Evolutionary conservation across 1,140 invertebrate genomes (phyloP).

Genomic region (Andricus grossulariae): DNA sequence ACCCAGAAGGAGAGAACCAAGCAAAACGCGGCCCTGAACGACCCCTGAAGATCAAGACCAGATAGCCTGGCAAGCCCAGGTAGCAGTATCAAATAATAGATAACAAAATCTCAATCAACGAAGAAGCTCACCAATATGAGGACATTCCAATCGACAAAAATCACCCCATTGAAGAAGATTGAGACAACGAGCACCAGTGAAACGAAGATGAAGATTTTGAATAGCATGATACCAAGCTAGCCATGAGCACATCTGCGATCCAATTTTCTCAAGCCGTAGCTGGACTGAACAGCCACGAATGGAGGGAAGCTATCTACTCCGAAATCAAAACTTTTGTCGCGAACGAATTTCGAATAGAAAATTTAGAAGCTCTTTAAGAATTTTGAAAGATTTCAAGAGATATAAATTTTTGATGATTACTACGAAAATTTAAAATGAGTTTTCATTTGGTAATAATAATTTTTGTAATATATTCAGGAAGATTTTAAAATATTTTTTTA

Average conservation of each 20-base stretch:
- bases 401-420: too few relatives aligned
- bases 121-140: not conserved
- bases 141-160: not conserved
- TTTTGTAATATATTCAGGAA: too few relatives aligned
- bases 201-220: not conserved
- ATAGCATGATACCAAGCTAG: not conserved
- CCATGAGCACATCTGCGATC: not conserved
- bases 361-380: too few relatives aligned
- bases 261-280: not conserved
- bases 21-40: not conserved
- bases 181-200: not conserved
- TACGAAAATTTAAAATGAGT: too few relatives aligned
- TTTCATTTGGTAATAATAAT: too few relatives aligned
- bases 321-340: conserved; percentile 1
- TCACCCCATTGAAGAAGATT: not conserved
- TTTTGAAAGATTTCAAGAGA: too few relatives aligned
- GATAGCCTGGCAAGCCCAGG: not conserved
- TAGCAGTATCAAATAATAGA: not conserved
- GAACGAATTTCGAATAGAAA: too few relatives aligned
- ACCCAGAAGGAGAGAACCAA: not conserved
- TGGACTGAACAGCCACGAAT: conserved; percentile 2
- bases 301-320: conserved; percentile 22
- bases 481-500: too few relatives aligned
- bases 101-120: not conserved
- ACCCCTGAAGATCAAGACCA: not conserved